These are phyloP conservation scores for Lepidocyrtinus sp. DNA, from an alignment of 2,888 invertebrate species.

Conservation along the genomic window DNA sequence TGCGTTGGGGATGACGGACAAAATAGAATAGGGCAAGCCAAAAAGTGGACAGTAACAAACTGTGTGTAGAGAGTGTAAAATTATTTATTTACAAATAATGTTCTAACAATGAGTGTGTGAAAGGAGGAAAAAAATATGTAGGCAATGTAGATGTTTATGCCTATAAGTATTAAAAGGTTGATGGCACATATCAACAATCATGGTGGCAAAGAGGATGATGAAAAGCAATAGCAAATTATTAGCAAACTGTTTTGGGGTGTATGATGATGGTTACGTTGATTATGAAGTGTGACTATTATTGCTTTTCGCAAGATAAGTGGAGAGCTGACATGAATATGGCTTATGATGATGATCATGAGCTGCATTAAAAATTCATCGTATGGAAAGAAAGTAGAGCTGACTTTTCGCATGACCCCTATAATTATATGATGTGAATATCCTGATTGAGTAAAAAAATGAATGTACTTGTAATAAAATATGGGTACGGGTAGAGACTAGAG, in stretches of 20 bases:
- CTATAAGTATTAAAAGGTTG: too few species aligned
- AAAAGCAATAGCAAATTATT: neutral
- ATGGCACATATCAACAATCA: neutral
- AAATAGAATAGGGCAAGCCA: neutral
- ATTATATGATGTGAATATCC: constrained; percentile 27
- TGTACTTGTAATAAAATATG: too few species aligned
- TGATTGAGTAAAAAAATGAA: constrained; percentile 9
- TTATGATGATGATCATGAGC: too few species aligned
- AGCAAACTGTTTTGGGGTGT: neutral
- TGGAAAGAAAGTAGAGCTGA: constrained; percentile 34
- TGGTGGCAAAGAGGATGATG: neutral
- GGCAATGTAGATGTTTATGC: neutral
- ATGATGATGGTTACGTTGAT: neutral
- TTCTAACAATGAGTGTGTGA: neutral
- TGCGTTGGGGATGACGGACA: too few species aligned
- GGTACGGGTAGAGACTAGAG: too few species aligned
- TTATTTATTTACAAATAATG: neutral
- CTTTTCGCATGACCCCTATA: constrained; percentile 61
- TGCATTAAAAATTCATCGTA: too few species aligned
- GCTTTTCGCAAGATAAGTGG: neutral
- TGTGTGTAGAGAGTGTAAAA: neutral
- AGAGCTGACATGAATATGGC: neutral
- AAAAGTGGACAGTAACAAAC: neutral
- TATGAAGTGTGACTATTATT: neutral
- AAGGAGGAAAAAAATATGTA: neutral